A percentile compares a stretch with the other conserved stretches of the same genome.
Evolutionary conservation across 2,113 vertebrate species (phyloP).

Genomic region (Hypocryptadius cinnamomeus): DNA sequence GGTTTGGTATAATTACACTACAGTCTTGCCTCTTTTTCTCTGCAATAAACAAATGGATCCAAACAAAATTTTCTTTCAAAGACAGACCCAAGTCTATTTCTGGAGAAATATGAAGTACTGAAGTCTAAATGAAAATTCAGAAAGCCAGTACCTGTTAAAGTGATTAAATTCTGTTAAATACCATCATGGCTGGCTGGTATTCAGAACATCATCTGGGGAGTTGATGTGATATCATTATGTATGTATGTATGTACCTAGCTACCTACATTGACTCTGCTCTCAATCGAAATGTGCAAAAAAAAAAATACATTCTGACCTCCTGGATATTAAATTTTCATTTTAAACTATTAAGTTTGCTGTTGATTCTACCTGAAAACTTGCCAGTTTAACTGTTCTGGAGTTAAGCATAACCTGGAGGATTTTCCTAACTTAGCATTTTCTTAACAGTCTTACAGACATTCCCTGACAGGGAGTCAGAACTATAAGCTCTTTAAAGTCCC

Average conservation of each 20-base stretch:
- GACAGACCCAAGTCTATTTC: not conserved
- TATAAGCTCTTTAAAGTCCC: not conserved
- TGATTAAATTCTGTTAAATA: not conserved
- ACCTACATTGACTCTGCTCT: not conserved
- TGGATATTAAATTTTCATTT: not conserved
- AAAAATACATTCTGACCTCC: not conserved
- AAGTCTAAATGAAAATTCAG: not conserved
- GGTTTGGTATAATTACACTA: not conserved
- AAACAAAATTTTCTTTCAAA: not conserved
- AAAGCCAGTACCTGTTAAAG: not conserved
- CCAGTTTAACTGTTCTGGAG: not conserved
- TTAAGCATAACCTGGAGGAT: not conserved
- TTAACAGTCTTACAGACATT: not conserved
- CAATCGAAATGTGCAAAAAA: not conserved
- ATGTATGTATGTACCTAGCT: not conserved
- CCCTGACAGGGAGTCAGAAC: not conserved
- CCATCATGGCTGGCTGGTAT: not conserved
- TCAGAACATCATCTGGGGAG: not conserved
- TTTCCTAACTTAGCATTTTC: not conserved
- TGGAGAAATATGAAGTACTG: not conserved
- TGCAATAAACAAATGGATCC: not conserved
- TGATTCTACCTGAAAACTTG: not conserved
- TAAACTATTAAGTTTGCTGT: not conserved
- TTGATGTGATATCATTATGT: not conserved
- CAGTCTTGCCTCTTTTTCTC: not conserved